These are phyloP conservation scores for Lasius fuliginosus DNA, from an alignment of 2,888 invertebrate species.

Conservation along the genomic window DNA sequence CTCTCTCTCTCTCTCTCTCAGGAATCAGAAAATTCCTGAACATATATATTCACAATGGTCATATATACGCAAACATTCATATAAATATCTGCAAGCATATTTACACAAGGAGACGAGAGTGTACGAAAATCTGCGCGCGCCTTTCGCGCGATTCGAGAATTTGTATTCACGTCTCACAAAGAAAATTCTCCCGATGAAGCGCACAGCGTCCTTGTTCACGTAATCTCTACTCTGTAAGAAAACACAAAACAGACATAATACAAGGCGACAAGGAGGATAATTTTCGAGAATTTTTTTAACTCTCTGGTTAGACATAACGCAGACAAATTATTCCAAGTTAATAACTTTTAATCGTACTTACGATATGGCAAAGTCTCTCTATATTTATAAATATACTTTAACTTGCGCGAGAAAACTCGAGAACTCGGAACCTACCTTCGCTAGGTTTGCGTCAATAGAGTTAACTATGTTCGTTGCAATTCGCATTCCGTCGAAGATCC, in stretches of 20 bases:
- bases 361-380: slow-evolving; percentile 12
- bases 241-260: neutral
- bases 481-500: slow-evolving; percentile 20
- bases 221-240: neutral
- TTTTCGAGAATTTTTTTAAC: slow-evolving; percentile 19
- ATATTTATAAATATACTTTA: slow-evolving; percentile 1
- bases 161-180: neutral
- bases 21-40: neutral
- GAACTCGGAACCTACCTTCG: neutral
- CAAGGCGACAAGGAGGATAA: neutral
- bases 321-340: slow-evolving; percentile 25
- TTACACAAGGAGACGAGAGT: slow-evolving; percentile 27
- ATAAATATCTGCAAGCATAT: slow-evolving; percentile 29
- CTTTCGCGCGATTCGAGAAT: neutral
- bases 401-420: neutral
- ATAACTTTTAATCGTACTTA: slow-evolving; percentile 29
- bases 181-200: neutral
- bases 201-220: neutral
- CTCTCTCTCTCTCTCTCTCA: neutral
- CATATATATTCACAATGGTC: slow-evolving; percentile 33
- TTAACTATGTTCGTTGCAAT: slow-evolving; percentile 26
- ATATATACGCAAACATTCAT: neutral
- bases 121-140: slow-evolving; percentile 16
- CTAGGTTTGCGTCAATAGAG: slow-evolving; percentile 4
- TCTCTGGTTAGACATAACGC: neutral